These are phyloP conservation scores for Tinamus major DNA, from an alignment of 2,797 vertebrate species.

Conservation along the genomic window DNA sequence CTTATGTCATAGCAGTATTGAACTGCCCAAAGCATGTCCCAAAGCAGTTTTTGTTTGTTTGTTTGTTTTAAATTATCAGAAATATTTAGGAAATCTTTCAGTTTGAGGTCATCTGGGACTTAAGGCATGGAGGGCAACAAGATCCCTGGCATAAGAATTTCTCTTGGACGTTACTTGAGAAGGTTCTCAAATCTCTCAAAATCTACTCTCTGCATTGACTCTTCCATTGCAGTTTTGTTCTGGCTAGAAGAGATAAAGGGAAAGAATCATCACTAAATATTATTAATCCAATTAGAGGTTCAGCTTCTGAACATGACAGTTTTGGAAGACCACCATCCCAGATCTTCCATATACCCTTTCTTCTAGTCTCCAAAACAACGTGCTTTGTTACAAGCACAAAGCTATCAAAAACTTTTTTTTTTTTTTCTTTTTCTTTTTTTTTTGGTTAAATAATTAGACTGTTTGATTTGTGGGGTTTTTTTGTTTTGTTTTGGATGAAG, in stretches of 20 bases:
- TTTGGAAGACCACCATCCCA: background rate
- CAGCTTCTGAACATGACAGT: background rate
- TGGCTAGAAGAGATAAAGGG: background rate
- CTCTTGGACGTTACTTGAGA: background rate
- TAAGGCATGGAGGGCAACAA: background rate
- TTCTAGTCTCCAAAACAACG: background rate
- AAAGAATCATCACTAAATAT: background rate
- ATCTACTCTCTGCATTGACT: background rate
- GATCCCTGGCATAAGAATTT: background rate
- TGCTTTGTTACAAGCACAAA: background rate
- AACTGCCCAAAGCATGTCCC: background rate
- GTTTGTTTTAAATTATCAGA: background rate
- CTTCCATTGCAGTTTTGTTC: background rate
- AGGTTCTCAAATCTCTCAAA: background rate
- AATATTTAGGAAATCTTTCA: background rate
- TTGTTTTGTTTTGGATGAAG: background rate
- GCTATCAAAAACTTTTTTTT: background rate
- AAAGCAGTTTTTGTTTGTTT: background rate
- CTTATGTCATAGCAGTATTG: background rate
- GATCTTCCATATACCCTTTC: background rate
- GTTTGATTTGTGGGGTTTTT: background rate
- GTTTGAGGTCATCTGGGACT: background rate
- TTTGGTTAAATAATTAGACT: background rate
- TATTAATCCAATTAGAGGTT: background rate
- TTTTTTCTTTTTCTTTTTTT: background rate